Base-by-base conservation (phyloP, 2,113 vertebrate species). In the Tor tambroides region DNA sequence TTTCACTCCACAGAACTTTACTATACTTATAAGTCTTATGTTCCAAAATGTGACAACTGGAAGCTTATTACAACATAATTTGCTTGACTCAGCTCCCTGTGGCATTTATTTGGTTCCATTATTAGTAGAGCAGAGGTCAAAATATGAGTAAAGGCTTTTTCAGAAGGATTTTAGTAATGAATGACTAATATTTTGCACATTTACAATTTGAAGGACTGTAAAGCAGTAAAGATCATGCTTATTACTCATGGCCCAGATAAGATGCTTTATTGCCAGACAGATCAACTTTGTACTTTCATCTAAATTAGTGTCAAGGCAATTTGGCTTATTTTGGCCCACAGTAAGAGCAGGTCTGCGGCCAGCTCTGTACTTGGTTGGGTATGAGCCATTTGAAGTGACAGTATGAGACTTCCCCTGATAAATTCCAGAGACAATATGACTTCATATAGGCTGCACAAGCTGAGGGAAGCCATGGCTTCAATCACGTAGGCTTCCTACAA, bases 111-210 rank as follows among this genome's bases (percentile, higher is more conserved):
- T 21, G 21, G n/a, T 6, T 63, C 38, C 19, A 78, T 51, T 49
- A 51, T 77, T 63, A 78, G 17, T 41, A 69, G 56, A 21, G n/a
- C 32, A 78, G 30, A 15, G 30, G 79, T 61, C 51, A 80, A 84
- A 76, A 83, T 81, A 41, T n/a, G 59, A 65, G 72, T 32, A 89
- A 49, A 41, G 21, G 71, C 35, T 74, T 74, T n/a, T 43, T 74
- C 10, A 41, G 28, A 82, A 65, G 35, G 65, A 63, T 32, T 59
- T 77, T 74, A 86, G 88, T 75, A 67, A 56, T 35, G 63, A 6
- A 61, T 32, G 56, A 19, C 56, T 89, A 61, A 86, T 89, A 80
- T 83, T 91, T 92, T 90, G 92, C 86, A 32, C 88, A 21, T 56
- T 26, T 77, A 38, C 74, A 59, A 6, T 80, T 43, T 30, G 43